Percentiles rank a stretch among this genome's conserved stretches.
These are phyloP conservation scores for Balaeniceps rex DNA, from an alignment of 2,113 vertebrate species.

Conservation along the genomic window DNA sequence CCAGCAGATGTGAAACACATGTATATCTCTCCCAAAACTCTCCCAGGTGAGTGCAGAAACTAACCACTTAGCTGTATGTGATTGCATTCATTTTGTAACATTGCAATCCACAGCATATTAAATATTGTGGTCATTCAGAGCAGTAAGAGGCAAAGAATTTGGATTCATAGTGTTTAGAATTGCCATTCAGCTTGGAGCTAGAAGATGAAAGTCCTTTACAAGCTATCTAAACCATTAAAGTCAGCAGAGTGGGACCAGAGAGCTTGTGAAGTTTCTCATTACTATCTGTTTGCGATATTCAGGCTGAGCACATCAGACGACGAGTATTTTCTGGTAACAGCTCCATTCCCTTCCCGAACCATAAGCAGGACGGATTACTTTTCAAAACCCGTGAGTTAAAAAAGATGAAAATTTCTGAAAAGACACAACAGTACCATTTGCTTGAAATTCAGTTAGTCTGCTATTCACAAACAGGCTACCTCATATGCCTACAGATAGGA, in stretches of 20 bases:
- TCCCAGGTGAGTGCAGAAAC: not conserved
- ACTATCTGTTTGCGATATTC: not conserved
- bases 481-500: not conserved
- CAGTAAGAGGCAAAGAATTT: not conserved
- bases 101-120: not conserved
- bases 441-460: not conserved
- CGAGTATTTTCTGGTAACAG: not conserved
- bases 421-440: not conserved
- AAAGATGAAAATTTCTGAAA: not conserved
- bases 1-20: constrained; percentile 35
- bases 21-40: not conserved
- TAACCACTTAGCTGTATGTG: not conserved
- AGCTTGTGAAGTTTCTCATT: not conserved
- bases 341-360: not conserved
- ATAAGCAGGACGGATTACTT: not conserved
- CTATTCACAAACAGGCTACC: not conserved
- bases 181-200: not conserved
- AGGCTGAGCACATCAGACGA: not conserved
- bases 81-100: not conserved
- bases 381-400: not conserved
- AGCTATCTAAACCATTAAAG: not conserved
- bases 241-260: not conserved
- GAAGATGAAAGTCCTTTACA: not conserved
- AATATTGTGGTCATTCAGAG: not conserved
- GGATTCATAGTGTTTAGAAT: not conserved